phyloP scores from a whole-genome alignment of 2,888 invertebrate species.

The Epistrophe grossulariae region DNA sequence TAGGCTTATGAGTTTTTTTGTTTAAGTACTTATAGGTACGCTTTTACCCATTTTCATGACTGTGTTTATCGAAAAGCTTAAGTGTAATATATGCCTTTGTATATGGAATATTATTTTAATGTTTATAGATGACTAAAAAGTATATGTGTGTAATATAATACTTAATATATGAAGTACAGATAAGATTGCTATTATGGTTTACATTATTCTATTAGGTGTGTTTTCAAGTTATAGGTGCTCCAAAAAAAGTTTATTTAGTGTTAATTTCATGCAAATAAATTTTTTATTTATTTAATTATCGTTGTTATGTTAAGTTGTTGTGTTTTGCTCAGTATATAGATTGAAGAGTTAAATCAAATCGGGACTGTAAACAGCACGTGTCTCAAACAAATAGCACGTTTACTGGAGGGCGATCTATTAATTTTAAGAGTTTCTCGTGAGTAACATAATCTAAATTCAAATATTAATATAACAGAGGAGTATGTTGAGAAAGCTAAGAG shows the following conservation, averaged over 20 bases:
- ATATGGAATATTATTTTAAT: constrained; percentile 21
- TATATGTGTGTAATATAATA: no score
- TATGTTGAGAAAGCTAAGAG: neutral
- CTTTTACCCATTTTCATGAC: constrained; percentile 28
- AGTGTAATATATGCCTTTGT: constrained; percentile 36
- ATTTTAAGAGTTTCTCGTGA: neutral
- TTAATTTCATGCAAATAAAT: constrained; percentile 6
- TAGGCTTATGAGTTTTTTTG: neutral
- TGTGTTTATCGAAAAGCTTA: constrained; percentile 48
- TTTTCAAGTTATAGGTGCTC: neutral
- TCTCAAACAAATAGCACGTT: neutral
- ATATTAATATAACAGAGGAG: neutral
- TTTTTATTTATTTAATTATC: constrained; percentile 10
- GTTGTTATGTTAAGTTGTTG: neutral
- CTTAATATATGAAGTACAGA: neutral
- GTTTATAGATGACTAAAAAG: constrained; percentile 9
- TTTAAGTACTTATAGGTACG: constrained; percentile 3
- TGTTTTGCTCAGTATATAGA: neutral
- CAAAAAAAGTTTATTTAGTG: neutral
- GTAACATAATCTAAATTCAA: neutral
- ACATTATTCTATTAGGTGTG: neutral
- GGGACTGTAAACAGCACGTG: neutral
- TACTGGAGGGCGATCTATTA: neutral
- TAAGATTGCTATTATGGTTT: constrained; percentile 15
- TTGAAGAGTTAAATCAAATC: neutral